phyloP scores from a whole-genome alignment of 2,888 invertebrate genomes.

The Lumbricus terrestris region DNA sequence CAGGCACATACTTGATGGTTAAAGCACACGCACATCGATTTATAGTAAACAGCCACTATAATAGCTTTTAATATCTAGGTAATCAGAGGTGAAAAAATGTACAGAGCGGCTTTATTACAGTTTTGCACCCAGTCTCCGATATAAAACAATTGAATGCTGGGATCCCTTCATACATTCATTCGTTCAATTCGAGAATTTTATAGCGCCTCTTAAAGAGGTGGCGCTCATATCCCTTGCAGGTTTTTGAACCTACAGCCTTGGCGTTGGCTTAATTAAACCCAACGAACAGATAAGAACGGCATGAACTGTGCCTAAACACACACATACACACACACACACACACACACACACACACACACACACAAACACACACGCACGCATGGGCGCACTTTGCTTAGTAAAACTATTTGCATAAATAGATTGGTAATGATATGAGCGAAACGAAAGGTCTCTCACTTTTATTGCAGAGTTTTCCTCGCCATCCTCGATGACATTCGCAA shows the following conservation, averaged over 20 bases:
- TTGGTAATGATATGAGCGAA: not conserved
- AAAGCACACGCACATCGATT: not conserved
- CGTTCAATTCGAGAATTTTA: no score
- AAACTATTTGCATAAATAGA: not conserved
- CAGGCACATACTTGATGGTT: not conserved
- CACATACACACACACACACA: not conserved
- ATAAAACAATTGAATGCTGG: not conserved
- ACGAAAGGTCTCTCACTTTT: slow-evolving; percentile 37
- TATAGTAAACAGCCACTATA: not conserved
- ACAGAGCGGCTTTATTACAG: not conserved
- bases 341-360: not conserved
- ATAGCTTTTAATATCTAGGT: not conserved
- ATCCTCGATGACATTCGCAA: slow-evolving; percentile 39
- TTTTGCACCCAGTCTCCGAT: not conserved
- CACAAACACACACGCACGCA: not conserved
- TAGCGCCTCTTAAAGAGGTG: no score
- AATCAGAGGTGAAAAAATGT: not conserved
- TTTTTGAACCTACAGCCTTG: not conserved
- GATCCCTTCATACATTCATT: no score
- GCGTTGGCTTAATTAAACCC: not conserved
- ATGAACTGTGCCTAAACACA: no score
- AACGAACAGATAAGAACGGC: not conserved
- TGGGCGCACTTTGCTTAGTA: no score
- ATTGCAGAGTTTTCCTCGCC: slow-evolving; percentile 40
- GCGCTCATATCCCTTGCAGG: no score